Evolutionary conservation across 2,888 invertebrate genomes (phyloP).

Genomic region (Allygus modestus): DNA sequence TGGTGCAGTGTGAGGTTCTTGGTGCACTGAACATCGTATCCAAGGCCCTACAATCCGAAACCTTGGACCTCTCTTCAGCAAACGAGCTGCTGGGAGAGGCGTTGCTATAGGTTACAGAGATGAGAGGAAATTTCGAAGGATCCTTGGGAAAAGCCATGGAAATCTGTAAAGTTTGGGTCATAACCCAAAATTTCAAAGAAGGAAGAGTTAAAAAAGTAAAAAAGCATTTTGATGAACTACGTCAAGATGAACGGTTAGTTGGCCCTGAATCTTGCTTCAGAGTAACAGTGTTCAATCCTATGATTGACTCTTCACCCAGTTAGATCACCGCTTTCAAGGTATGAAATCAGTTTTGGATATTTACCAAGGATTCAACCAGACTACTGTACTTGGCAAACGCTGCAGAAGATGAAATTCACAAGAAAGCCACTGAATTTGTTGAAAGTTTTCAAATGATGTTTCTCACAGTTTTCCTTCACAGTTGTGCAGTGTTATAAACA

Average conservation of each 20-base stretch:
- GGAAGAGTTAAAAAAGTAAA: neutral
- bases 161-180: neutral
- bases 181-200: neutral
- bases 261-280: too few relatives aligned
- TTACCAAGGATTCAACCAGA: neutral
- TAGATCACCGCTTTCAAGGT: too few relatives aligned
- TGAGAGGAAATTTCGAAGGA: neutral
- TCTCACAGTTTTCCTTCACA: neutral
- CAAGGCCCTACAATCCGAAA: too few relatives aligned
- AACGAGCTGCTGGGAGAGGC: neutral
- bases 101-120: neutral
- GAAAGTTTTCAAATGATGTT: slow-evolving; percentile 2
- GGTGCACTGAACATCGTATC: too few relatives aligned
- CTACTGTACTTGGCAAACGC: neutral
- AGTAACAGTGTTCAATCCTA: too few relatives aligned
- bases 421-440: neutral
- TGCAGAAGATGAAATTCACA: too few relatives aligned
- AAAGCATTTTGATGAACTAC: too few relatives aligned
- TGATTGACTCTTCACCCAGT: too few relatives aligned
- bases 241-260: neutral
- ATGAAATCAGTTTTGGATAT: too few relatives aligned
- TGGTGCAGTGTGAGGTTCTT: neutral
- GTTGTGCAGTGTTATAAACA: neutral
- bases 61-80: neutral
- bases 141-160: neutral